Evolutionary conservation across 2,113 vertebrate genomes (phyloP).

Genomic region (Nothobranchius kuhntae): DNA sequence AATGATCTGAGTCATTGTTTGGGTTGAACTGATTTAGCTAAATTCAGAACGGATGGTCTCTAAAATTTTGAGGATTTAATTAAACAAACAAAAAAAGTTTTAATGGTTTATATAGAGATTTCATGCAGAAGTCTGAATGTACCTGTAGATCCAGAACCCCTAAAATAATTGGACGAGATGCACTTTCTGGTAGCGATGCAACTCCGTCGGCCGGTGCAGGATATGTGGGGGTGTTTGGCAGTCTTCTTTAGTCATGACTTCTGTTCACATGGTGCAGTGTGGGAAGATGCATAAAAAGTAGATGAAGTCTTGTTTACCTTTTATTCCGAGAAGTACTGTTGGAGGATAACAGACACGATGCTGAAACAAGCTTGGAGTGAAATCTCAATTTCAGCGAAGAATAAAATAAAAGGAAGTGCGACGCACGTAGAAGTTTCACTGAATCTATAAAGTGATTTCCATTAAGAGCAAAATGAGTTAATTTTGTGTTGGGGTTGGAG

Average conservation of each 20-base stretch:
- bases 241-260: constrained; percentile 58
- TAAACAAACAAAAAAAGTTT: too few relatives aligned
- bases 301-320: constrained; percentile 8
- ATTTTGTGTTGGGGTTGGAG: constrained; percentile 16
- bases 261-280: constrained; percentile 41
- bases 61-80: neutral
- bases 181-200: constrained; percentile 5
- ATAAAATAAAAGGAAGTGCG: constrained; percentile 8
- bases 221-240: constrained; percentile 48
- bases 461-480: constrained; percentile 25
- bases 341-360: neutral
- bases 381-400: constrained; percentile 9
- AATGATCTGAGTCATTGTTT: neutral
- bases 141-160: constrained; percentile 3
- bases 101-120: neutral
- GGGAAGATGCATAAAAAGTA: constrained; percentile 46
- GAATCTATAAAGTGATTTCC: constrained; percentile 24
- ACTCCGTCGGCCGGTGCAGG: constrained; percentile 29
- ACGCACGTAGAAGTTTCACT: constrained; percentile 9
- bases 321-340: neutral
- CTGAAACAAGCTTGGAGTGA: constrained; percentile 19
- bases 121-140: neutral
- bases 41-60: neutral
- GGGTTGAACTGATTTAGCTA: neutral
- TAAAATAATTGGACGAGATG: constrained; percentile 3